Evolutionary conservation across 1,140 invertebrate genomes (phyloP).

Genomic region (Arion vulgaris): DNA sequence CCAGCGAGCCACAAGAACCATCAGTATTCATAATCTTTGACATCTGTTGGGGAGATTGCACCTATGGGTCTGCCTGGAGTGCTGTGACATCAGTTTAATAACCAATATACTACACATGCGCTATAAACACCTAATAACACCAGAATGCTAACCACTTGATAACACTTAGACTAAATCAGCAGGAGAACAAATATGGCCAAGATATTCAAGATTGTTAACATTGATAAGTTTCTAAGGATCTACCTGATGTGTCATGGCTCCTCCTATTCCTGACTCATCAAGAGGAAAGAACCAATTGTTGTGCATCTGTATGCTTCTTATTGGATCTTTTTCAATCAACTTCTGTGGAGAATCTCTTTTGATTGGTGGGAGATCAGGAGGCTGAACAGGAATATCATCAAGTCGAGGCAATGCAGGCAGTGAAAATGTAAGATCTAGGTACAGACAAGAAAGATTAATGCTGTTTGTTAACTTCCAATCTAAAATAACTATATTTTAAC

Average conservation of each 20-base stretch:
- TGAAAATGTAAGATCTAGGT: constrained; percentile 48
- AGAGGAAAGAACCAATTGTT: constrained; percentile 56
- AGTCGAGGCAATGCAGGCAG: constrained; percentile 45
- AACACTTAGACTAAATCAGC: no score
- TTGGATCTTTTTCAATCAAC: not conserved
- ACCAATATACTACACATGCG: no score
- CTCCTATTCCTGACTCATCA: constrained; percentile 21
- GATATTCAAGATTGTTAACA: no score
- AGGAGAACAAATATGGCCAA: no score
- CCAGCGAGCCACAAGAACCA: no score
- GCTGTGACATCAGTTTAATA: no score
- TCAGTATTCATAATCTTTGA: no score
- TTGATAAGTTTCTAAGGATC: not conserved
- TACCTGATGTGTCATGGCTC: constrained; percentile 16
- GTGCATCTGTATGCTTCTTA: constrained; percentile 41
- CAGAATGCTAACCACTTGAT: no score
- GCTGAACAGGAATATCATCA: constrained; percentile 28
- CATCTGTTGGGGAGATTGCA: no score
- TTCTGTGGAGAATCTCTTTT: constrained; percentile 8
- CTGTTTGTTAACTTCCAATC: no score
- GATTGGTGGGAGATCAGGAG: constrained; percentile 16
- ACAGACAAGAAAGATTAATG: constrained; percentile 16
- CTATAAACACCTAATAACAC: no score
- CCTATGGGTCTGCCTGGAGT: no score
- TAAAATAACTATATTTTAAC: not conserved